Base-by-base conservation (phyloP, 2,888 invertebrate genomes). In the Trypoxylon attenuatum region DNA sequence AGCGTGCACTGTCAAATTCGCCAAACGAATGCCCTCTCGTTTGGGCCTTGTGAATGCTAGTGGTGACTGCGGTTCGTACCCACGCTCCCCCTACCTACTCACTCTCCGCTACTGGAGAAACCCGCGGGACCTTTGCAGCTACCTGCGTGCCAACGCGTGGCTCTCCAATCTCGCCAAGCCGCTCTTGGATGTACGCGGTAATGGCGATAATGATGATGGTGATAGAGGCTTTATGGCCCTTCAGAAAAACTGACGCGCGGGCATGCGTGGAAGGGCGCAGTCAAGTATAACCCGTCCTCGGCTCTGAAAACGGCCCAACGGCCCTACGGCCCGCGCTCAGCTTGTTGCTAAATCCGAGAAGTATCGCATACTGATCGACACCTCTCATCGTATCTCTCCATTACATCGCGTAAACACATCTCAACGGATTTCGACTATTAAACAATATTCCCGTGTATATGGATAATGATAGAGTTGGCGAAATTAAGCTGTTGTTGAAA, bases 201-300 rank as follows among this genome's bases (percentile, higher is more conserved):
- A 77, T 75, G 74, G 76, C 69, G 78, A 75, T 77, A 75, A 76
- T 66, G 76, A 76, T 72, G 66, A 73, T 77, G 76, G 73, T 71
- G 69, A 76, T 71, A 77, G 75, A 74, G 64, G 76, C 69, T 75
- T 71, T 68, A 71, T 61, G 73, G 74, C 29, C 52, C 51, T 52
- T 67, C 66, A 76, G 72, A 78, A 76, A 76, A 76, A 76, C 76
- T 58, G 65, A 57, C 65, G 64, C 23, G 27, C 52, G 53, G 57
- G 62, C 70, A 62, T 58, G 55, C 43, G 75, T 62, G 72, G 67
- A 70, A 72, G 75, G 60, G 65, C 60, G 65, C 60, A 63, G n/a
- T 46, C 66, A 59, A 56, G 66, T 59, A 67, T 39, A 23, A 54
- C 51, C 45, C 27, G 33, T 25, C 23, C 1, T 23, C 29, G 10